These are phyloP conservation scores for Lymantria monacha DNA, from an alignment of 2,888 invertebrate species.

Conservation along the genomic window DNA sequence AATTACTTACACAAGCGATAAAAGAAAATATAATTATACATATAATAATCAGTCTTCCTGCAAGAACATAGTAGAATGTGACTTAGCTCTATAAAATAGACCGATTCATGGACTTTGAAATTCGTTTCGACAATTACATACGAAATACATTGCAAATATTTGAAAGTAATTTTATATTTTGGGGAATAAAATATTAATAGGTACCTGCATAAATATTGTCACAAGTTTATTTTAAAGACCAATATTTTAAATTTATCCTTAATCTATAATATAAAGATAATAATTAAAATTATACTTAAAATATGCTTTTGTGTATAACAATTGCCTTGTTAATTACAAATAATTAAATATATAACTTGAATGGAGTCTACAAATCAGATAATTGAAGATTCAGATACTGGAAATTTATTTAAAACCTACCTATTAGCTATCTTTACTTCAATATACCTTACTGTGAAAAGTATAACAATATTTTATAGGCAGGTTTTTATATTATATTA, in stretches of 20 bases:
- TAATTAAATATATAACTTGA: conserved; percentile 7
- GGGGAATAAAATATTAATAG: conserved; percentile 17
- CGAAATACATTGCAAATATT: conserved; percentile 8
- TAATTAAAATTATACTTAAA: conserved; percentile 30
- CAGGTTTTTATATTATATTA: not conserved
- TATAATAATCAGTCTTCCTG: conserved; percentile 42
- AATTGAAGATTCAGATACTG: not conserved
- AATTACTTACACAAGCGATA: conserved; percentile 18
- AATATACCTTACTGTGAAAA: not conserved
- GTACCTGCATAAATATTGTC: conserved; percentile 58
- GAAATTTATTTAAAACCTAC: not conserved
- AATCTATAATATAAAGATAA: conserved; percentile 29
- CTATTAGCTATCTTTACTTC: not conserved
- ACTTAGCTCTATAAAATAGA: conserved; percentile 18
- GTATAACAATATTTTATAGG: not conserved
- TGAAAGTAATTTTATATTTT: conserved; percentile 1
- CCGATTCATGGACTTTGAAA: conserved; percentile 14
- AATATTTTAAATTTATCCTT: conserved; percentile 31
- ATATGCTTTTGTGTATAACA: conserved; percentile 20
- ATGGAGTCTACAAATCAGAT: conserved; percentile 9
- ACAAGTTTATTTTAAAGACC: conserved; percentile 38
- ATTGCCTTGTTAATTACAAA: conserved; percentile 22
- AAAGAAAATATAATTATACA: conserved; percentile 22
- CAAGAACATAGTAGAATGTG: conserved; percentile 16
- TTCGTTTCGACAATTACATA: no score